A percentile compares a stretch with the other conserved stretches of the same genome.
phyloP scores from a whole-genome alignment of 1,140 invertebrate genomes.

The Whitmania pigra region DNA sequence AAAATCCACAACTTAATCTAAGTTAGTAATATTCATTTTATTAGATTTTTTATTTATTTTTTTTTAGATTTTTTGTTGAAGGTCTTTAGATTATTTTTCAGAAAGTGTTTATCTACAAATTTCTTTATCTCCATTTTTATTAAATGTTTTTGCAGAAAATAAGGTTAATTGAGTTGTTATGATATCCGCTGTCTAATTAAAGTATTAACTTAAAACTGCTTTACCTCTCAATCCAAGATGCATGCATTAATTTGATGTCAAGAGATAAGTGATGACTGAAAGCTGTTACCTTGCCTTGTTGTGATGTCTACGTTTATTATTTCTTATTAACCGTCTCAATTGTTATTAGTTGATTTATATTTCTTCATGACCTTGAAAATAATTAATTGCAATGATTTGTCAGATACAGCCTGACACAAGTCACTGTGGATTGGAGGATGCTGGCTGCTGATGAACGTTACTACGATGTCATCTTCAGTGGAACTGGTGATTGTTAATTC shows the following conservation, averaged over 20 bases:
- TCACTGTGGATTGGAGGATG: conserved; percentile 84
- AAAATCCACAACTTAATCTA: neutral
- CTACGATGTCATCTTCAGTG: conserved; percentile 84
- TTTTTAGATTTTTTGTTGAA: neutral
- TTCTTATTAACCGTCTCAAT: too few relatives aligned
- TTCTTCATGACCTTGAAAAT: too few relatives aligned
- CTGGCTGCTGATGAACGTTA: conserved; percentile 66
- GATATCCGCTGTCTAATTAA: too few relatives aligned
- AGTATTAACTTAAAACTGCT: too few relatives aligned
- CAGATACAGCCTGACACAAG: conserved; percentile 77
- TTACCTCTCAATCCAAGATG: too few relatives aligned
- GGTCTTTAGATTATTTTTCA: neutral
- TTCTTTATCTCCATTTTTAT: neutral
- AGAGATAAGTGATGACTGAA: too few relatives aligned
- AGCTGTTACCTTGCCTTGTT: too few relatives aligned
- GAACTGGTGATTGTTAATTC: conserved; percentile 53
- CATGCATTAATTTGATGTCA: too few relatives aligned
- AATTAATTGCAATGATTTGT: neutral
- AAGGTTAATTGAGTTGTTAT: too few relatives aligned
- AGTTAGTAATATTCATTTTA: neutral
- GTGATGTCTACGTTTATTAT: too few relatives aligned
- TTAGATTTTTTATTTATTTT: neutral
- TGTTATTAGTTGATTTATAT: too few relatives aligned
- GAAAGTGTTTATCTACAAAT: neutral
- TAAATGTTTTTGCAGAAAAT: neutral